These are phyloP conservation scores for Ophion ventricosus DNA, from an alignment of 2,888 invertebrate genomes.

Conservation along the genomic window DNA sequence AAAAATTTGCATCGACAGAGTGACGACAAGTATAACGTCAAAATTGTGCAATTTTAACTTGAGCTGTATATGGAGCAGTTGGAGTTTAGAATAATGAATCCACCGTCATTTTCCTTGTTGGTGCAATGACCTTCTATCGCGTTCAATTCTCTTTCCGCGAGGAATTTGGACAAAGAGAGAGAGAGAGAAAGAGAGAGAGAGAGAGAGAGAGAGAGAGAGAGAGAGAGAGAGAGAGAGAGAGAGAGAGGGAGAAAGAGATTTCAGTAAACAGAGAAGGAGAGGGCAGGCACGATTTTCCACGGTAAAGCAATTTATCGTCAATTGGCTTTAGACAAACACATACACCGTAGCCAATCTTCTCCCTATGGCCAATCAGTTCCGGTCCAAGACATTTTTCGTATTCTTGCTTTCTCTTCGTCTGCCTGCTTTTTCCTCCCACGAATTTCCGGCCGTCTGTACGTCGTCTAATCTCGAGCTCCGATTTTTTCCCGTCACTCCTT, in stretches of 20 bases:
- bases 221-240: neutral
- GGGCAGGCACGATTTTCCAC: slow-evolving; percentile 39
- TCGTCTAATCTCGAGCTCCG: slow-evolving; percentile 4
- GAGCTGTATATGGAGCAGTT: slow-evolving; percentile 18
- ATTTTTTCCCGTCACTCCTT: slow-evolving; percentile 10
- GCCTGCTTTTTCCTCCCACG: neutral
- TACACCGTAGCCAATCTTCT: slow-evolving; percentile 57
- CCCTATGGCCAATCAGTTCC: slow-evolving; percentile 55
- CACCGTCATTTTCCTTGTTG: slow-evolving; percentile 40
- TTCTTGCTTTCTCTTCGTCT: slow-evolving; percentile 11
- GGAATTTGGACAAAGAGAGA: neutral
- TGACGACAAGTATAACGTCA: neutral
- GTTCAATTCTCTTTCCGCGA: slow-evolving; percentile 15
- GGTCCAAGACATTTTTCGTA: slow-evolving; percentile 30
- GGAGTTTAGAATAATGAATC: slow-evolving; percentile 6
- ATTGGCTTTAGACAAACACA: slow-evolving; percentile 40
- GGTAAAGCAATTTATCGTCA: slow-evolving; percentile 61
- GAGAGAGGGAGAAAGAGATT: neutral
- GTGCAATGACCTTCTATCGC: slow-evolving; percentile 17
- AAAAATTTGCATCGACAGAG: neutral
- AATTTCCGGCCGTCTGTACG: neutral
- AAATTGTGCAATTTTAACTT: slow-evolving; percentile 3
- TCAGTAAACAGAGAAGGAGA: neutral
- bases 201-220: neutral
- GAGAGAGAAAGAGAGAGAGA: neutral